phyloP scores from a whole-genome alignment of 2,888 invertebrate species.

The Litoditis marina region DNA sequence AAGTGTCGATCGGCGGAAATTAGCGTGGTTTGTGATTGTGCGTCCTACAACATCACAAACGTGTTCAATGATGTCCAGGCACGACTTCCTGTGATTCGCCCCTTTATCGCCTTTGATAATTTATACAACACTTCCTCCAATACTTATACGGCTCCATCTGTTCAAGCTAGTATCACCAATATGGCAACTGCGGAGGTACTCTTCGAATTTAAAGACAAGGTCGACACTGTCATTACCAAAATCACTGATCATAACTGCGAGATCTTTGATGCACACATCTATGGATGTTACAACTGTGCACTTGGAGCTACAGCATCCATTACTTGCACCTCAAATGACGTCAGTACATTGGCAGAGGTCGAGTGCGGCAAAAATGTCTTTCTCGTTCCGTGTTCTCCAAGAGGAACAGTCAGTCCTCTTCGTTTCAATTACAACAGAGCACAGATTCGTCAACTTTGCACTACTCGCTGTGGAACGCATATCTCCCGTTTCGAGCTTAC shows the following conservation, averaged over 20 bases:
- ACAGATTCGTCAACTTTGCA: neutral
- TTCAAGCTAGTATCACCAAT: neutral
- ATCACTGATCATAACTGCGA: neutral
- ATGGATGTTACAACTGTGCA: neutral
- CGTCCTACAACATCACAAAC: no score
- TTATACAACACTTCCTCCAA: no score
- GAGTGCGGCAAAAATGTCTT: neutral
- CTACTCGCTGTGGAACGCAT: neutral
- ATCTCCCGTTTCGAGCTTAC: neutral
- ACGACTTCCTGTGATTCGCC: no score
- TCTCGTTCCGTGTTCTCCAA: neutral
- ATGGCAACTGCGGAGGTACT: neutral
- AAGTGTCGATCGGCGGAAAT: no score
- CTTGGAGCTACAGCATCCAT: neutral
- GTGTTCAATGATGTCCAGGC: no score
- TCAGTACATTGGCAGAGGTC: neutral
- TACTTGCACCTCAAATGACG: neutral
- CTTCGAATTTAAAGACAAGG: neutral
- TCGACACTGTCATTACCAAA: neutral
- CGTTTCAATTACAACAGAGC: neutral
- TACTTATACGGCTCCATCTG: no score
- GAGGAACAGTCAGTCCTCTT: neutral
- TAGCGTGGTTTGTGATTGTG: no score
- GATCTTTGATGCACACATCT: neutral
- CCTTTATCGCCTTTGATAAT: no score